Conservation (phyloP, 2,797 vertebrate genomes). For the Otolemur crassicaudatus region DNA sequence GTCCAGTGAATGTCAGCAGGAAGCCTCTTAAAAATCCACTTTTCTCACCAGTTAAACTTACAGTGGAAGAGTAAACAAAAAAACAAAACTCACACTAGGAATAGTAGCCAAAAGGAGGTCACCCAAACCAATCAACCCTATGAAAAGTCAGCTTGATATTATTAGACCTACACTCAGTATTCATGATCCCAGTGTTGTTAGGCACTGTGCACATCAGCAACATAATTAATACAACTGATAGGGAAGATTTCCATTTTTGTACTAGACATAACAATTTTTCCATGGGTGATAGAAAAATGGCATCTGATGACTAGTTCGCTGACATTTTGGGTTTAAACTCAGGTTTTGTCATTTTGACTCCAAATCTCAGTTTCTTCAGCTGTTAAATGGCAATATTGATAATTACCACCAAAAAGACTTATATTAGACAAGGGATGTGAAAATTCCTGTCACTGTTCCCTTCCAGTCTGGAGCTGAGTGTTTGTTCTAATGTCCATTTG, state of each 20-base stretch:
- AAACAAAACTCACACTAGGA: not conserved
- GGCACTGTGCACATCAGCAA: not conserved
- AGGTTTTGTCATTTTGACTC: conserved; percentile 13
- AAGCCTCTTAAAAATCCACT: conserved; percentile 6
- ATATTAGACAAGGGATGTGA: not conserved
- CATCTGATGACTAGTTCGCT: not conserved
- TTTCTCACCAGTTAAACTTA: conserved; percentile 1
- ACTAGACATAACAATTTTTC: not conserved
- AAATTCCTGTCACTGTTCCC: not conserved
- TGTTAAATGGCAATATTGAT: not conserved
- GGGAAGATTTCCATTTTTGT: not conserved
- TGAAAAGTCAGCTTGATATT: not conserved
- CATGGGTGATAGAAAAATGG: not conserved
- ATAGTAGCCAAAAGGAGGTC: not conserved
- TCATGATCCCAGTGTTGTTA: not conserved
- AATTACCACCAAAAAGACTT: not conserved
- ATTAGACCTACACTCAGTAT: not conserved
- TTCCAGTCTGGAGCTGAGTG: not conserved
- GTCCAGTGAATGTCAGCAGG: not conserved
- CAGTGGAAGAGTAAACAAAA: not conserved
- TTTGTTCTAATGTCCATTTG: not conserved
- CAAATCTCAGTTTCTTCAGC: not conserved
- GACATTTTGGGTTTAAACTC: conserved; percentile 4
- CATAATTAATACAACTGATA: not conserved
- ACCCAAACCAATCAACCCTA: not conserved